Evolutionary conservation across 2,888 invertebrate species (phyloP).

Genomic region (Diploptera punctata): DNA sequence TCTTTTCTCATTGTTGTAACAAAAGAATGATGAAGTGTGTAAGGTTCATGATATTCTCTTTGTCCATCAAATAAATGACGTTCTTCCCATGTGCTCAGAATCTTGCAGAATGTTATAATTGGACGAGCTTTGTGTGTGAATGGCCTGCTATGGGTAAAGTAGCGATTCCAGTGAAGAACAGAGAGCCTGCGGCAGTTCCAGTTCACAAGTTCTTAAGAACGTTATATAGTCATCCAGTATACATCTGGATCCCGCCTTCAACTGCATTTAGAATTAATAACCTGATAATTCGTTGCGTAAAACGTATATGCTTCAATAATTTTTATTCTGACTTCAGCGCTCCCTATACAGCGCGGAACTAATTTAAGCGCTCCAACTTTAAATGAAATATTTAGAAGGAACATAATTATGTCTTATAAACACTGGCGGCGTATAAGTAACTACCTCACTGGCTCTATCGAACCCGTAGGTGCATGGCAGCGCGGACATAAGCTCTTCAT

Average conservation of each 20-base stretch:
- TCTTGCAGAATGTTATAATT: constrained; percentile 28
- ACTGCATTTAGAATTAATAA: neutral
- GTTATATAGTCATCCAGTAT: neutral
- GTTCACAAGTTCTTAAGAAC: neutral
- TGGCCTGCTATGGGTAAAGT: neutral
- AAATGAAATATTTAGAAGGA: too few relatives aligned
- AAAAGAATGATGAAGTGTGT: constrained; percentile 34
- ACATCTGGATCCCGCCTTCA: neutral
- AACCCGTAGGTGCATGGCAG: too few relatives aligned
- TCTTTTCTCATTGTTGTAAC: constrained; percentile 23
- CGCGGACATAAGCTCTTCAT: too few relatives aligned
- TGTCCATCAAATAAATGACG: constrained; percentile 19
- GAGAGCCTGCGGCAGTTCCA: neutral
- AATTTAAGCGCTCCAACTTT: too few relatives aligned
- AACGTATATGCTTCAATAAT: neutral
- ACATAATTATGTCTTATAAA: too few relatives aligned
- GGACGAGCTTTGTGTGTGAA: constrained; percentile 19
- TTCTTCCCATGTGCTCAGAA: neutral
- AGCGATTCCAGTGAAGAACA: neutral
- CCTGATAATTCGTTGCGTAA: neutral
- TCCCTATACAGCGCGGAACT: too few relatives aligned
- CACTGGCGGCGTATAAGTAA: too few relatives aligned
- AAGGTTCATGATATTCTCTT: neutral
- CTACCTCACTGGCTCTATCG: too few relatives aligned
- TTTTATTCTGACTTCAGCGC: neutral